Evolutionary conservation across 1,140 invertebrate genomes (phyloP), one percentile per base, ranked within the genome.

Genomic region (Lepeophtheirus salmonis): DNA sequence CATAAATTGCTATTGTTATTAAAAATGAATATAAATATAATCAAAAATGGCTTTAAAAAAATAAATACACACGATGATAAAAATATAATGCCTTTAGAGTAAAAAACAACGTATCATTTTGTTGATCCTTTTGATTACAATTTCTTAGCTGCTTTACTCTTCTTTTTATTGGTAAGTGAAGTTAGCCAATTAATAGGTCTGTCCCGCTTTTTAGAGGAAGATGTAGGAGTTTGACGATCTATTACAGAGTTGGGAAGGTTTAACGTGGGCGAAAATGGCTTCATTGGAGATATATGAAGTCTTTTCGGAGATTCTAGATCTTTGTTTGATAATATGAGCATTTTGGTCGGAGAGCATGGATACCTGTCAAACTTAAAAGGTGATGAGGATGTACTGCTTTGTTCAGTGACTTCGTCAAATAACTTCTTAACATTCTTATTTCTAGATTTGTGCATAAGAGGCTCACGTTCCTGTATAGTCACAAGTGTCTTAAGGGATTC

Each of bases 161-260:
- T 54, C 23, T 17, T 24, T 54, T 24, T 14, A 54, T 54, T 54
- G 52, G 14, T 54, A 14, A 54, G 23, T 16, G n/a, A 16, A 3
- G 52, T 54, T 14, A 54, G 52, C 52, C 52, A 54, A 23, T 54
- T 23, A 41, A 41, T n/a, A n/a, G 30, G 30, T 41, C 30, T 41
- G 6, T n/a, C 30, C 22, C 18, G n/a, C 16, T 54, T 54, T 20
- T 54, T 54, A 13, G 52, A n/a, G 2, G 52, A 24, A 20, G 52
- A 21, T 12, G 18, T 21, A 20, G 23, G 18, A 2, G 52, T 20
- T 20, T 54, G n/a, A 1, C 1, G 20, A 16, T 57, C 55, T n/a
- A 18, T 41, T 1, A 57, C 55, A 4, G 16, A 57, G 26, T 57
- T 57, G 26, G 55, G 55, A 24, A 57, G 55, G 25, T 57, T 57